Conservation (phyloP, 2,797 vertebrate species). For the Pseudochirops corinnae region DNA sequence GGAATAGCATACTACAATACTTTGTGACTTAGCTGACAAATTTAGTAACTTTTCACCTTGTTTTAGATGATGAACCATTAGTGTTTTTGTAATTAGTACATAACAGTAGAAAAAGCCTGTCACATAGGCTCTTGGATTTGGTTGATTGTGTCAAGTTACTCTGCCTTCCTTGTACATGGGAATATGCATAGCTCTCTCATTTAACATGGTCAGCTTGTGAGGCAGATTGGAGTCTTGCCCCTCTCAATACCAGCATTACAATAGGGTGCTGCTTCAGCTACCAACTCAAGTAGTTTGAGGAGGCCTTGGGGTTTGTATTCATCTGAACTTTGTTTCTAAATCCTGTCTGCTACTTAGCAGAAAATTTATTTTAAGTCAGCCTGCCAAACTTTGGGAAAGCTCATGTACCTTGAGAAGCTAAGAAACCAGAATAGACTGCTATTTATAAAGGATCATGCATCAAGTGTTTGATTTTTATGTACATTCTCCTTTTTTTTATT, state of each 20-base stretch:
- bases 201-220: constrained; percentile 21
- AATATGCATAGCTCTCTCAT: constrained; percentile 38
- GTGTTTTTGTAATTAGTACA: constrained; percentile 70
- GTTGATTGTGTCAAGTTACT: constrained; percentile 48
- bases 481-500: constrained; percentile 78
- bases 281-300: constrained; percentile 45
- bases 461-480: constrained; percentile 77
- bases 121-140: constrained; percentile 40
- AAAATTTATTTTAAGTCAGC: constrained; percentile 63
- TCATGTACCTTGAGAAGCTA: constrained; percentile 70
- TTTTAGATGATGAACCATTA: constrained; percentile 70
- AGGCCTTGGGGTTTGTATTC: not conserved
- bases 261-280: constrained; percentile 28
- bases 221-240: constrained; percentile 18
- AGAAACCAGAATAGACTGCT: constrained; percentile 78
- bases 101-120: constrained; percentile 68
- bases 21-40: constrained; percentile 75
- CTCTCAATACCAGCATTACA: constrained; percentile 40
- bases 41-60: constrained; percentile 73
- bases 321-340: constrained; percentile 78
- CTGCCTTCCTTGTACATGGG: constrained; percentile 20
- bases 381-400: constrained; percentile 52
- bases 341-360: constrained; percentile 65
- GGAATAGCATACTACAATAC: constrained; percentile 75
- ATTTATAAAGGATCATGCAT: constrained; percentile 76